phyloP scores from a whole-genome alignment of 2,113 vertebrate genomes.

The Chamaetylas fuelleborni region DNA sequence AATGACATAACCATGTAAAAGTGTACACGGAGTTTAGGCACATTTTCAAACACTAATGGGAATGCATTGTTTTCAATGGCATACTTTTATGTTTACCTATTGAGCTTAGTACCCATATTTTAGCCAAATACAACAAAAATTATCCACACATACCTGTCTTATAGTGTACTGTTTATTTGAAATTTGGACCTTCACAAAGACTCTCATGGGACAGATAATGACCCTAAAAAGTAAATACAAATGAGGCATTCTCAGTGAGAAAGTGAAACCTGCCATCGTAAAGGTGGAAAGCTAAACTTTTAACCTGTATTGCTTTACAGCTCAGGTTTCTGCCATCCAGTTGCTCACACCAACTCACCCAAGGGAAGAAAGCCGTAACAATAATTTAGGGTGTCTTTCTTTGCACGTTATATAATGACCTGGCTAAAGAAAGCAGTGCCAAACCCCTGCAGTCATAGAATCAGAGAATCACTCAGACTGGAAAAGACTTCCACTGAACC shows the following conservation, averaged over 20 bases:
- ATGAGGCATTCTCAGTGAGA: conserved; percentile 63
- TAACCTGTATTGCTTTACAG: conserved; percentile 55
- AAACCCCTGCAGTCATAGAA: not conserved
- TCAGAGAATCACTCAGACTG: not conserved
- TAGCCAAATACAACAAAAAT: conserved; percentile 81
- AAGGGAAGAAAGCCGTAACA: not conserved
- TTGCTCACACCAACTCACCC: conserved; percentile 19
- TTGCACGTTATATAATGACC: not conserved
- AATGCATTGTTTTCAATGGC: conserved; percentile 85
- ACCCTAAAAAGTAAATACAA: conserved; percentile 69
- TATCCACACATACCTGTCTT: conserved; percentile 81
- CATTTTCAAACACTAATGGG: conserved; percentile 77
- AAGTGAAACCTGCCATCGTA: conserved; percentile 61
- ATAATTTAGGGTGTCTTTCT: conserved; percentile 1
- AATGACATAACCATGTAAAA: conserved; percentile 83
- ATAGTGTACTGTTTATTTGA: conserved; percentile 73
- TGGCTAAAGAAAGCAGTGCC: not conserved
- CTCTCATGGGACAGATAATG: conserved; percentile 73
- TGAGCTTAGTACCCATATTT: conserved; percentile 72
- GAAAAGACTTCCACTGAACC: not conserved
- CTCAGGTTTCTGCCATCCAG: conserved; percentile 42
- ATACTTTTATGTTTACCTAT: conserved; percentile 78
- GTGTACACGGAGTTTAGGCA: conserved; percentile 77
- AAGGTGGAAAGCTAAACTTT: conserved; percentile 71
- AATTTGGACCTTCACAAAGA: conserved; percentile 74